Percentiles rank a stretch among this genome's conserved stretches.
phyloP scores from a whole-genome alignment of 1,140 invertebrate genomes.

The Halictus rubicundus region DNA sequence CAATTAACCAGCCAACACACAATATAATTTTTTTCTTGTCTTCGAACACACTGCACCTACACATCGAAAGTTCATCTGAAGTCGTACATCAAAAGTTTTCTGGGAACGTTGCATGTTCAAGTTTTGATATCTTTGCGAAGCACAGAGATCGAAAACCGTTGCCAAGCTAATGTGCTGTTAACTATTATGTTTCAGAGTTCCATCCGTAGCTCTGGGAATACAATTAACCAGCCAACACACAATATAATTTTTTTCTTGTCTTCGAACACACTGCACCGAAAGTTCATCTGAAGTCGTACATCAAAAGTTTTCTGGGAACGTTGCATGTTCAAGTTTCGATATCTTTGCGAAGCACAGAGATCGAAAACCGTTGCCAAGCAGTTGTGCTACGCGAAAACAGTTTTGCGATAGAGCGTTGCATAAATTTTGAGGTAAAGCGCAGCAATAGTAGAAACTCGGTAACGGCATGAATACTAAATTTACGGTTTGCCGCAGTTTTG shows the following conservation, averaged over 20 bases:
- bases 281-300: too few species aligned
- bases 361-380: too few species aligned
- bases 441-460: constrained; percentile 34
- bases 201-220: constrained; percentile 63
- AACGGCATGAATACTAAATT: constrained; percentile 36
- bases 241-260: constrained; percentile 37
- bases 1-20: constrained; percentile 72
- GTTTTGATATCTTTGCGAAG: too few species aligned
- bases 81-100: too few species aligned
- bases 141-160: too few species aligned
- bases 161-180: too few species aligned
- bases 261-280: background rate
- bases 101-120: too few species aligned
- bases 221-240: constrained; percentile 72
- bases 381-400: background rate
- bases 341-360: too few species aligned
- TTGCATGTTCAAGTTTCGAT: too few species aligned
- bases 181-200: constrained; percentile 73
- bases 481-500: constrained; percentile 36
- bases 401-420: constrained; percentile 34
- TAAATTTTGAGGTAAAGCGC: constrained; percentile 42
- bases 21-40: constrained; percentile 37
- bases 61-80: too few species aligned
- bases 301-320: too few species aligned
- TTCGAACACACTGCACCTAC: background rate